phyloP scores from a whole-genome alignment of 2,113 vertebrate genomes.

The Rhadina sibilatrix region DNA sequence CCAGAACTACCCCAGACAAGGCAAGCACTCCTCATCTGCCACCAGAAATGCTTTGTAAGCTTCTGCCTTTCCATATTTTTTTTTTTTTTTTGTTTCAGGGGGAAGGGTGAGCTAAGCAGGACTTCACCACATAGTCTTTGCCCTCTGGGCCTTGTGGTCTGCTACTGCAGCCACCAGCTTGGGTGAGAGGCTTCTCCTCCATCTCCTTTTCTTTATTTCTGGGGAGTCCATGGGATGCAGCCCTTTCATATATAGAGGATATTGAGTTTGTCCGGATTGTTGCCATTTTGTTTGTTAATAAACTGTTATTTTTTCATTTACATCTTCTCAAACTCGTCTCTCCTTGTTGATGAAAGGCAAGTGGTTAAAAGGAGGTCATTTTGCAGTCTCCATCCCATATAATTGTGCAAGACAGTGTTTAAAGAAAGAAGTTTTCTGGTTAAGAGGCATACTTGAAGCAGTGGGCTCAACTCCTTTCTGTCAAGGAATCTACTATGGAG shows the following conservation, averaged over 20 bases:
- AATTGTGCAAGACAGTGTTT: background rate
- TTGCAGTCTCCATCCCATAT: background rate
- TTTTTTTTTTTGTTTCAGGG: background rate
- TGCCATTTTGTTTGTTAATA: background rate
- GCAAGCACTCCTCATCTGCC: background rate
- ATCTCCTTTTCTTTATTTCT: background rate
- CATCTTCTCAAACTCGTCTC: accelerated
- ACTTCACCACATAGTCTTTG: background rate
- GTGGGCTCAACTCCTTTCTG: background rate
- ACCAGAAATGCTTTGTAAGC: background rate
- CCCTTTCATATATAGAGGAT: background rate
- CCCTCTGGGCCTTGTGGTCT: background rate
- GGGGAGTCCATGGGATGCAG: accelerated
- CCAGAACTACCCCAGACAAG: background rate
- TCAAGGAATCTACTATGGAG: background rate
- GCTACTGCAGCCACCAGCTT: background rate
- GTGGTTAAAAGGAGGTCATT: background rate
- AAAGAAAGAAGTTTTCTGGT: background rate
- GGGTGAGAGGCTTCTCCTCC: background rate
- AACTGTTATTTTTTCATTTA: background rate
- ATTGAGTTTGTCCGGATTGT: background rate
- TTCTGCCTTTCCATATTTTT: accelerated
- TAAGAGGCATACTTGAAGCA: background rate
- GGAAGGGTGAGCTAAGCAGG: background rate
- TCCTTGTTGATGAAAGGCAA: background rate